Percentiles rank a stretch among this genome's conserved stretches.
Evolutionary conservation across 2,888 invertebrate genomes (phyloP).

Genomic region (Zhuqinia jingwanae): DNA sequence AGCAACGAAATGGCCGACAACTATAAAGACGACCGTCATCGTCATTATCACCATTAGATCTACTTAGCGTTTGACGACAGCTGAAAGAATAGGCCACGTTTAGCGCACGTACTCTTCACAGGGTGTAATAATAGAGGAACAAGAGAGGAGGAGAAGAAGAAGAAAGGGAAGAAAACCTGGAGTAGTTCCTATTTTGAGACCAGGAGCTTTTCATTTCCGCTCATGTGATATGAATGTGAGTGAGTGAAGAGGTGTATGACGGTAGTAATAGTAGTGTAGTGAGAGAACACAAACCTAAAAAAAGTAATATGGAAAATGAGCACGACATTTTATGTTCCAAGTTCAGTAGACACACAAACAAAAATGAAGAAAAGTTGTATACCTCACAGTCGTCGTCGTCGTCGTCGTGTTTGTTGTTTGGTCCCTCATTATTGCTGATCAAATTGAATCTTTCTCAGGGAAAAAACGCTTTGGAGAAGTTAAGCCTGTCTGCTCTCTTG

Average conservation of each 20-base stretch:
- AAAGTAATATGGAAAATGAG: slow-evolving; percentile 19
- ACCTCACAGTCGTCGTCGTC: not conserved
- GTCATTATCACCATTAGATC: slow-evolving; percentile 70
- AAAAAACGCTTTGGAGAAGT: slow-evolving; percentile 41
- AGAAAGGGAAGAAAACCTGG: not conserved
- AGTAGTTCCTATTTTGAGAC: slow-evolving; percentile 34
- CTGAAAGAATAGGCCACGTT: slow-evolving; percentile 26
- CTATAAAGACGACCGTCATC: slow-evolving; percentile 59
- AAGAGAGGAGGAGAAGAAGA: slow-evolving; percentile 6
- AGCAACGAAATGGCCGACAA: slow-evolving; percentile 57
- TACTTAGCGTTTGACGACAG: slow-evolving; percentile 58
- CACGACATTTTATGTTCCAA: not conserved
- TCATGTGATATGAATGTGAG: slow-evolving; percentile 15
- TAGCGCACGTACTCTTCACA: slow-evolving; percentile 18
- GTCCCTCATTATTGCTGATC: slow-evolving; percentile 53
- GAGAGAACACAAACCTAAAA: too few relatives aligned
- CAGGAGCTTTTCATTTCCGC: slow-evolving; percentile 21
- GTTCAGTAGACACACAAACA: not conserved
- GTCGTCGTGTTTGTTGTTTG: slow-evolving; percentile 21
- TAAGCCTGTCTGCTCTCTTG: slow-evolving; percentile 27
- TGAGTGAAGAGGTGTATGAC: slow-evolving; percentile 12
- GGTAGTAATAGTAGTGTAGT: too few relatives aligned
- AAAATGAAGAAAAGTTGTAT: not conserved
- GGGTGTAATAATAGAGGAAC: slow-evolving; percentile 23
- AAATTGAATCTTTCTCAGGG: slow-evolving; percentile 52